A percentile compares a stretch with the other conserved stretches of the same genome.
These are phyloP conservation scores for Tuberolachnus salignus DNA, from an alignment of 2,888 invertebrate species.

Conservation along the genomic window DNA sequence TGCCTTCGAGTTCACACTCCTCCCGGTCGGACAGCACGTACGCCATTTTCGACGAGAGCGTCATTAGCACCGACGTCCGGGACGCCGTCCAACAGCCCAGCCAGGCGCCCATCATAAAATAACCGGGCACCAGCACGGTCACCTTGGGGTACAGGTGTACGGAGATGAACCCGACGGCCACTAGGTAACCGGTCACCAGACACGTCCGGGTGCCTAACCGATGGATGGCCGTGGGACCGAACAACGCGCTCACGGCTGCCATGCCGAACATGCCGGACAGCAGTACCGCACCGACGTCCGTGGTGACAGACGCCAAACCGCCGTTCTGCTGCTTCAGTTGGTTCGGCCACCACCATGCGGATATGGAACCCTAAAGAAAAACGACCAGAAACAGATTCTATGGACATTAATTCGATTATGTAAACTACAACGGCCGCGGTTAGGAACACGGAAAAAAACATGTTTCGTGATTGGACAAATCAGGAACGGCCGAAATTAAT, in stretches of 20 bases:
- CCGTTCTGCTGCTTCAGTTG: slow-evolving; percentile 26
- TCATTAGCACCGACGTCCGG: slow-evolving; percentile 63
- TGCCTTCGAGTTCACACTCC: slow-evolving; percentile 62
- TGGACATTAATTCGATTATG: no score
- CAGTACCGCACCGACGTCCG: slow-evolving; percentile 67
- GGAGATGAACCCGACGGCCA: slow-evolving; percentile 69
- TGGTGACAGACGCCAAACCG: slow-evolving; percentile 35
- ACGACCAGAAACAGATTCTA: neutral
- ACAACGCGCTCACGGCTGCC: slow-evolving; percentile 68
- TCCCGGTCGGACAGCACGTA: slow-evolving; percentile 64
- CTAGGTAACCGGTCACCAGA: slow-evolving; percentile 65
- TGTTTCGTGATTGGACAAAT: no score
- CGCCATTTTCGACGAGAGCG: slow-evolving; percentile 63
- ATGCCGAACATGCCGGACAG: slow-evolving; percentile 69
- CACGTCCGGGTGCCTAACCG: slow-evolving; percentile 63
- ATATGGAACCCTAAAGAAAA: slow-evolving; percentile 63
- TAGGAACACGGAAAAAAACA: no score
- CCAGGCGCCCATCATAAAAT: slow-evolving; percentile 67
- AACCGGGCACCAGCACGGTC: slow-evolving; percentile 66
- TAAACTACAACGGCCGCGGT: no score
- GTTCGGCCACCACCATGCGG: slow-evolving; percentile 64
- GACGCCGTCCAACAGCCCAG: slow-evolving; percentile 62
- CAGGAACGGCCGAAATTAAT: no score
- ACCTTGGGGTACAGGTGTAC: slow-evolving; percentile 69
- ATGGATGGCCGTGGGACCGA: slow-evolving; percentile 66